phyloP scores from a whole-genome alignment of 2,113 vertebrate species.

The Lates calcarifer region DNA sequence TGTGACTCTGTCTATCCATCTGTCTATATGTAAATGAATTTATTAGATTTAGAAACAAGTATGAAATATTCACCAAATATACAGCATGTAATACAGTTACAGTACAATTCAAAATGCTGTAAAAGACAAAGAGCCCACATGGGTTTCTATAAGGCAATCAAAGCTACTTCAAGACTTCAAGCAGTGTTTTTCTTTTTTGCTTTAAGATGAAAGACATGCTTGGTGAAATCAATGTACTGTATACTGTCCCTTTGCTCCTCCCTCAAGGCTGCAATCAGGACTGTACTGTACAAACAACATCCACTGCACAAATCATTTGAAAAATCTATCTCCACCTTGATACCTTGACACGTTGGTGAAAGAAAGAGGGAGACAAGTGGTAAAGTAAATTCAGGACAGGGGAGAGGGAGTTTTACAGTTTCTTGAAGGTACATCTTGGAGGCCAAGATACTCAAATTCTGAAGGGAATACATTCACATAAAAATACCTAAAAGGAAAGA shows the following conservation, averaged over 20 bases:
- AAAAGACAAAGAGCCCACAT: neutral
- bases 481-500: neutral
- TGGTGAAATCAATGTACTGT: slow-evolving; percentile 5
- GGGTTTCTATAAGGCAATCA: neutral
- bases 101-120: neutral
- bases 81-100: neutral
- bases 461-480: neutral
- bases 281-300: neutral
- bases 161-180: neutral
- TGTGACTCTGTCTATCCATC: neutral
- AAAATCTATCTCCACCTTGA: neutral
- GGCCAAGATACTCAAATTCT: neutral
- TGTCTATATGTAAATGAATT: neutral
- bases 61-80: neutral
- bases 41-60: neutral
- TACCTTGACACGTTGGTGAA: neutral
- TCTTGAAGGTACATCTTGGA: neutral
- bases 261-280: slow-evolving; percentile 9
- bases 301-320: neutral
- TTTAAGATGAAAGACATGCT: neutral
- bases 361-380: neutral
- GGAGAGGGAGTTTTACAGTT: neutral
- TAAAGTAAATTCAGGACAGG: neutral
- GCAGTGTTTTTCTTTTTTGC: neutral
- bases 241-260: neutral